A percentile compares a stretch with the other conserved stretches of the same genome.
These are phyloP conservation scores for Lepeophtheirus nordmannii DNA, from an alignment of 2,888 invertebrate species.

Conservation along the genomic window DNA sequence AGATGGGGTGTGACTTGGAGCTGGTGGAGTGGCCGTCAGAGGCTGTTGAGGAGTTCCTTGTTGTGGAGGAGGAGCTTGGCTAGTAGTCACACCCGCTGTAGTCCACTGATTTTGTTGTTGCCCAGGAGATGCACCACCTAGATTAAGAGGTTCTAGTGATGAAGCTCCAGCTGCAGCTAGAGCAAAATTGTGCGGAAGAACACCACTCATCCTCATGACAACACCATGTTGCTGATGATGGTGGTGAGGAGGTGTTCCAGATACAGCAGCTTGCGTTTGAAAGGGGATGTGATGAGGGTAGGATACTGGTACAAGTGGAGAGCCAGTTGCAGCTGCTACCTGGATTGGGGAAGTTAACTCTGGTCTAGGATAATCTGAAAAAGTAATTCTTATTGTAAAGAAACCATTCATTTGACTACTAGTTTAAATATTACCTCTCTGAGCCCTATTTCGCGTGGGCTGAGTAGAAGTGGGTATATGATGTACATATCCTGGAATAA, in stretches of 20 bases:
- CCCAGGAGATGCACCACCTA: background rate
- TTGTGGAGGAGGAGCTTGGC: too few relatives aligned
- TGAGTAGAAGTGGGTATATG: constrained; percentile 1
- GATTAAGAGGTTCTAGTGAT: background rate
- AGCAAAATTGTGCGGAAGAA: background rate
- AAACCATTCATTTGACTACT: too few relatives aligned
- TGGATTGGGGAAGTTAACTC: background rate
- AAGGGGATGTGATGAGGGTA: background rate
- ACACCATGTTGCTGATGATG: constrained; percentile 1
- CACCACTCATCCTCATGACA: background rate
- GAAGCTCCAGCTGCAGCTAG: background rate
- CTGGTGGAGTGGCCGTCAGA: background rate
- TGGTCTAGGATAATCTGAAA: background rate
- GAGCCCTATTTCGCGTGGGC: constrained; percentile 2
- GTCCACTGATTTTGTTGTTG: background rate
- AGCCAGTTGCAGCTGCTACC: constrained; percentile 1
- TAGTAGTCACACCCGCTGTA: too few relatives aligned
- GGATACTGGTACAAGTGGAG: background rate
- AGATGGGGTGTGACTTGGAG: background rate
- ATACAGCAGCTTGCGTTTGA: background rate
- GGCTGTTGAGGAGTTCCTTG: background rate
- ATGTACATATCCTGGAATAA: background rate
- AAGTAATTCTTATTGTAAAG: background rate
- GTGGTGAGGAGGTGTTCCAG: background rate
- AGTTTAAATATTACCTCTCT: background rate